These are phyloP conservation scores for Propithecus perrieri DNA, from an alignment of 2,797 vertebrate genomes.

Conservation along the genomic window DNA sequence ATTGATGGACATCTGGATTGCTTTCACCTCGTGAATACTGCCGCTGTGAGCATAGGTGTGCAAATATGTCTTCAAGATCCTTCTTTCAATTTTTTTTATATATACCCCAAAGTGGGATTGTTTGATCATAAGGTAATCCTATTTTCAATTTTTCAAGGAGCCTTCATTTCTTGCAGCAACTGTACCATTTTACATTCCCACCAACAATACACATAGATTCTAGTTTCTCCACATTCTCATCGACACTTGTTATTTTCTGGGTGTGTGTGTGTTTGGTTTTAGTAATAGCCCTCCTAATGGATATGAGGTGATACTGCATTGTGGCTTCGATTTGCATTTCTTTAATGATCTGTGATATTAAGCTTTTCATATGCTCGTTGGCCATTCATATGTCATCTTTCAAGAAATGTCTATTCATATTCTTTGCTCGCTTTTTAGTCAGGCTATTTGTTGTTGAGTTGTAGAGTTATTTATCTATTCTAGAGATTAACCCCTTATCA, in stretches of 20 bases:
- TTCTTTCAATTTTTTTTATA: neutral
- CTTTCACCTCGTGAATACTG: neutral
- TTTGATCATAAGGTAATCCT: neutral
- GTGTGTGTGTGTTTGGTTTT: neutral
- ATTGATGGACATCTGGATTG: neutral
- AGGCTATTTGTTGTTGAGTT: neutral
- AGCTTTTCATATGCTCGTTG: neutral
- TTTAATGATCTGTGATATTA: neutral
- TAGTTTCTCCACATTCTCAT: neutral
- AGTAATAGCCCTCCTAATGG: neutral
- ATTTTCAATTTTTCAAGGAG: neutral
- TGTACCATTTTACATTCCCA: neutral
- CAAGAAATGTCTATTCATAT: neutral
- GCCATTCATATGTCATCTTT: neutral
- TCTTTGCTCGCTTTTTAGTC: neutral
- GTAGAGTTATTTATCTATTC: neutral
- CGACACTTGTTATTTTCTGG: neutral
- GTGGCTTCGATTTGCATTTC: constrained; percentile 12
- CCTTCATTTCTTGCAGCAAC: neutral
- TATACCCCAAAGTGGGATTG: neutral
- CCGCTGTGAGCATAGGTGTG: neutral
- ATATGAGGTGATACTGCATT: neutral
- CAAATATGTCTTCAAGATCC: neutral
- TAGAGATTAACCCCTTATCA: neutral
- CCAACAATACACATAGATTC: neutral